A percentile compares a stretch with the other conserved stretches of the same genome.
Evolutionary conservation across 2,888 invertebrate genomes (phyloP).

Genomic region (Dynastes maya): DNA sequence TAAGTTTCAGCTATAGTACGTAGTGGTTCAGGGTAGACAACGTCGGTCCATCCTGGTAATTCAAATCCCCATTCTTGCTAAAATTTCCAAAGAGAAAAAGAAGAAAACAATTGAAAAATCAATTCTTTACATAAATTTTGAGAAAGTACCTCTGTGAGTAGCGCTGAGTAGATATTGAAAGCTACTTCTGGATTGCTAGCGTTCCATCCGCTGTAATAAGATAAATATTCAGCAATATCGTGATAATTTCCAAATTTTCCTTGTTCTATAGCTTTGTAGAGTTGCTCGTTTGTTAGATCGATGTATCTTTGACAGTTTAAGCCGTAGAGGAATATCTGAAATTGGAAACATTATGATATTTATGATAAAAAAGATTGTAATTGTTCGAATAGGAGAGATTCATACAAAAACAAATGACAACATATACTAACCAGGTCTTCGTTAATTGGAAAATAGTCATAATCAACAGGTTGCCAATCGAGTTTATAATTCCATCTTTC

Average conservation of each 20-base stretch:
- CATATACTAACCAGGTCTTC: conserved; percentile 45
- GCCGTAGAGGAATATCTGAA: conserved; percentile 43
- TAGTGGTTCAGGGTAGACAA: conserved; percentile 65
- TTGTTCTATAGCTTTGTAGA: conserved; percentile 18
- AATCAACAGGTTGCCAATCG: conserved; percentile 51
- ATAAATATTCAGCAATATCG: conserved; percentile 44
- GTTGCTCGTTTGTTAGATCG: conserved; percentile 9
- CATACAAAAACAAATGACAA: too few species aligned
- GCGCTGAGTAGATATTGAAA: conserved; percentile 44
- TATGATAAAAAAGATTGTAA: background rate
- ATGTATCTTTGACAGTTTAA: conserved; percentile 41
- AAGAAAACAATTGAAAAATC: background rate
- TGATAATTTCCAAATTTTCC: conserved; percentile 42
- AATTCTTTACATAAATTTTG: background rate
- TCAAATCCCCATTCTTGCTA: conserved; percentile 64
- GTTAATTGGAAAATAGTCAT: conserved; percentile 27
- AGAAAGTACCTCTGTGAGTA: conserved; percentile 39
- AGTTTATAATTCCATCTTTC: conserved; percentile 63
- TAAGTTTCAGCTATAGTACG: conserved; percentile 65
- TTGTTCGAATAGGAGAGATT: too few species aligned
- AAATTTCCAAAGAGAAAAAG: conserved; percentile 44
- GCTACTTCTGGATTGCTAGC: conserved; percentile 28
- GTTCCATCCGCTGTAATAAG: conserved; percentile 49
- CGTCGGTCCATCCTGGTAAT: conserved; percentile 68
- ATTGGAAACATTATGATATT: background rate